These are phyloP conservation scores for Cochlearius cochlearius DNA, from an alignment of 2,113 vertebrate genomes.

Conservation along the genomic window DNA sequence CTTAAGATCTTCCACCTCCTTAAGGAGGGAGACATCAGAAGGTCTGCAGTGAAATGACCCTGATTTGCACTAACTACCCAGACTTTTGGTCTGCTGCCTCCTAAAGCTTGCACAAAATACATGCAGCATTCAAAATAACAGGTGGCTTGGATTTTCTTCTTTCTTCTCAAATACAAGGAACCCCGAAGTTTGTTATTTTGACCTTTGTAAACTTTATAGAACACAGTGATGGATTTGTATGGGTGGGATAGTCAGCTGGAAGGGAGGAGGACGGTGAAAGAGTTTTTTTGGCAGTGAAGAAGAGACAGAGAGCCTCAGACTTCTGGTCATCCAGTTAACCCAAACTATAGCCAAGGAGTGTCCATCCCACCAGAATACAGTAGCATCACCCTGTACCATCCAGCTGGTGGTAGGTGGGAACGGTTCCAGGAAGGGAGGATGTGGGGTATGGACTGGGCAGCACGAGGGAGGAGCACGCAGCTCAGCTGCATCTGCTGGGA, in stretches of 20 bases:
- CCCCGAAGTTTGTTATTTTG: not conserved
- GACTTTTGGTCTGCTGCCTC: not conserved
- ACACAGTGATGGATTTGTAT: not conserved
- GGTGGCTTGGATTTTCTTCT: not conserved
- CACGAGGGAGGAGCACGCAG: not conserved
- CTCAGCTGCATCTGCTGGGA: not conserved
- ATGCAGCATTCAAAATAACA: not conserved
- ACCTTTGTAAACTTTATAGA: not conserved
- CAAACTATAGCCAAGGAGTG: no score
- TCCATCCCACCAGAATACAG: not conserved
- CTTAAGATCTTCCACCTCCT: not conserved
- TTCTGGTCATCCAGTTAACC: not conserved
- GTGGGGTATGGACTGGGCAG: not conserved
- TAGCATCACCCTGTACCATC: accelerated
- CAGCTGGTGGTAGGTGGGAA: not conserved
- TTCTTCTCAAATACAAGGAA: not conserved
- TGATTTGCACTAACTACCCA: not conserved
- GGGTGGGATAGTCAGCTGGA: not conserved
- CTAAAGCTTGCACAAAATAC: not conserved
- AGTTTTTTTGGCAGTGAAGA: not conserved
- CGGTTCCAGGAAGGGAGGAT: not conserved
- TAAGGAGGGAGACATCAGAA: not conserved
- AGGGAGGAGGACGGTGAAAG: not conserved
- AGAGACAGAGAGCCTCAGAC: not conserved
- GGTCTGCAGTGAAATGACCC: not conserved